Percentiles rank a stretch among this genome's conserved stretches.
These are phyloP conservation scores for Thalassarche chlororhynchos DNA, from an alignment of 2,113 vertebrate genomes.

Conservation along the genomic window DNA sequence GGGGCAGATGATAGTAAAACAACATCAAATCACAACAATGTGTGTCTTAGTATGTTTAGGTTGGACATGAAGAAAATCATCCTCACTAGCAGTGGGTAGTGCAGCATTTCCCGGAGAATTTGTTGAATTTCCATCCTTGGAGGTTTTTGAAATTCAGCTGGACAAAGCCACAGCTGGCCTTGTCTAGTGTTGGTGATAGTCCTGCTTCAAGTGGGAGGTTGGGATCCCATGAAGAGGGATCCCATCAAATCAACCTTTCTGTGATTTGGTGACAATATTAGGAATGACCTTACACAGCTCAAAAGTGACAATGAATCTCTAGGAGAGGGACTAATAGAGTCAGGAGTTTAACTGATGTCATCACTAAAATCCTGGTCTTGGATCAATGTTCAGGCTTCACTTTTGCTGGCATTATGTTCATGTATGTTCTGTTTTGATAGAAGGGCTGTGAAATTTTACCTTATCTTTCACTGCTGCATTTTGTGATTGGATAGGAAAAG, in stretches of 20 bases:
- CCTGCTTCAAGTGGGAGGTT: background rate
- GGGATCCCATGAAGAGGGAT: background rate
- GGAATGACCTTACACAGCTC: background rate
- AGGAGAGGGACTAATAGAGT: background rate
- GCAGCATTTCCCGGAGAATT: background rate
- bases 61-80: background rate
- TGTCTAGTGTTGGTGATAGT: background rate
- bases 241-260: accelerated
- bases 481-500: background rate
- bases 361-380: background rate
- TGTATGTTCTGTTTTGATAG: background rate
- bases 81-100: background rate
- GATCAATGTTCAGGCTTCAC: background rate
- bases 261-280: background rate
- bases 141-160: background rate
- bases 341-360: background rate
- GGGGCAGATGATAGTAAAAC: background rate
- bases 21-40: background rate
- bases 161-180: background rate
- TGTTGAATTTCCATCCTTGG: background rate
- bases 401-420: background rate
- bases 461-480: background rate
- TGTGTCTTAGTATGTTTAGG: background rate
- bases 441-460: background rate
- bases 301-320: background rate